phyloP scores from a whole-genome alignment of 1,140 invertebrate genomes.

The Papilio aristodemus region DNA sequence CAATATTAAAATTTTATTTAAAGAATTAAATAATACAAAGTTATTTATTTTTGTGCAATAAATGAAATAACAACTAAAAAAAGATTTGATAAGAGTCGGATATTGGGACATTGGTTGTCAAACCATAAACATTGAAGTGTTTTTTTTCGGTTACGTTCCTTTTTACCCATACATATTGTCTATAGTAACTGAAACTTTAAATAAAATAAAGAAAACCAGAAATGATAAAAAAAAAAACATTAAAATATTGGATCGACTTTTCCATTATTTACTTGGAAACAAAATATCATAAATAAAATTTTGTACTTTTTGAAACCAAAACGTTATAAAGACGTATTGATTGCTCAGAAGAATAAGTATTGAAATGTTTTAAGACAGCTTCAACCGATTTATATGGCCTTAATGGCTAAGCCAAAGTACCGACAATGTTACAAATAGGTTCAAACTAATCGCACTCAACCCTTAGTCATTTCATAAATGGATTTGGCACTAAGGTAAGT shows the following conservation, averaged over 20 bases:
- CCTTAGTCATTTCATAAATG: too few species aligned
- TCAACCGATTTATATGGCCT: too few species aligned
- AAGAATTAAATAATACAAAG: not conserved
- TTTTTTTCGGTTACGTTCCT: conserved; percentile 38
- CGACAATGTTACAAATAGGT: too few species aligned
- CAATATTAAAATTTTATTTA: conserved; percentile 27
- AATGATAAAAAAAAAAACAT: not conserved
- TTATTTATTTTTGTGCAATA: not conserved
- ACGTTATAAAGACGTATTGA: too few species aligned
- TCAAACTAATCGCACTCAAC: too few species aligned
- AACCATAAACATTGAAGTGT: conserved; percentile 42
- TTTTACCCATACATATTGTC: conserved; percentile 27
- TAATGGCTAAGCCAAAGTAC: too few species aligned
- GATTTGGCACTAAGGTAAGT: too few species aligned
- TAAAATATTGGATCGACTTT: not conserved
- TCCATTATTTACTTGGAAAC: not conserved
- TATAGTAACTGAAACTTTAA: not conserved
- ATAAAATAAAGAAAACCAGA: not conserved
- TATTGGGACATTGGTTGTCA: conserved; percentile 37
- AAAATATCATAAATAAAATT: too few species aligned
- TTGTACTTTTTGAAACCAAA: too few species aligned
- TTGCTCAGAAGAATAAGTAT: too few species aligned
- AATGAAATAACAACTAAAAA: conserved; percentile 27
- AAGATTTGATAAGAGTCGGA: conserved; percentile 40
- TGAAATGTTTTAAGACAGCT: too few species aligned